These are phyloP conservation scores for Plagodis pulveraria DNA, from an alignment of 2,888 invertebrate species.

Conservation along the genomic window DNA sequence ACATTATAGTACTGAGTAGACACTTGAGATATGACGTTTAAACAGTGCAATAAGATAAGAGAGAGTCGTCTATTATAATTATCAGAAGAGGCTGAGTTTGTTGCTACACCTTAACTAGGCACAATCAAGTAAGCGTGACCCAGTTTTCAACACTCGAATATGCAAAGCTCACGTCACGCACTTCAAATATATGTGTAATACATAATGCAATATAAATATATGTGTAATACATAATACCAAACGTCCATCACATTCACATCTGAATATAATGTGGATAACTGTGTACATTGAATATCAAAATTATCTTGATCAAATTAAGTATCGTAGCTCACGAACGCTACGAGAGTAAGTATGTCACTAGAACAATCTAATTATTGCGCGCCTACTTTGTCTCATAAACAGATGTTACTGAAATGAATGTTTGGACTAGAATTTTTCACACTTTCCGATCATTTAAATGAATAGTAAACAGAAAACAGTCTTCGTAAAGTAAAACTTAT, in stretches of 20 bases:
- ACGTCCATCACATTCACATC: too few species aligned
- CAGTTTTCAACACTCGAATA: constrained; percentile 51
- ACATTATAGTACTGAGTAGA: constrained; percentile 31
- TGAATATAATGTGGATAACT: background rate
- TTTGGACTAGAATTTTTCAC: constrained; percentile 5
- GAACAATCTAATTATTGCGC: constrained; percentile 7
- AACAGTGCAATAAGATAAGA: constrained; percentile 65
- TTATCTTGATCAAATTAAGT: constrained; percentile 4
- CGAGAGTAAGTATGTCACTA: constrained; percentile 14
- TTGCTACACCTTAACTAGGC: constrained; percentile 59
- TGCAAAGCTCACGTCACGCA: constrained; percentile 11
- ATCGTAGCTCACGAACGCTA: background rate
- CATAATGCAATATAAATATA: background rate
- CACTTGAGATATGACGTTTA: constrained; percentile 62
- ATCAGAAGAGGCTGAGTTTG: constrained; percentile 59
- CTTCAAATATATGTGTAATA: constrained; percentile 3
- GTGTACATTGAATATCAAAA: constrained; percentile 2
- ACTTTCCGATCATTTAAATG: constrained; percentile 2
- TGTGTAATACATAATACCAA: background rate
- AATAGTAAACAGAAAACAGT: background rate
- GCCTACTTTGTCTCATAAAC: constrained; percentile 6
- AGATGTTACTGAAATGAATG: constrained; percentile 13
- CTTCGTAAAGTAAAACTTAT: constrained; percentile 1
- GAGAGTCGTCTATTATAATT: constrained; percentile 62
- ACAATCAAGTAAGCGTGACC: constrained; percentile 33